Percentiles rank a stretch among this genome's conserved stretches.
phyloP scores from a whole-genome alignment of 2,888 invertebrate genomes.

The Omphaloscelis lunosa region DNA sequence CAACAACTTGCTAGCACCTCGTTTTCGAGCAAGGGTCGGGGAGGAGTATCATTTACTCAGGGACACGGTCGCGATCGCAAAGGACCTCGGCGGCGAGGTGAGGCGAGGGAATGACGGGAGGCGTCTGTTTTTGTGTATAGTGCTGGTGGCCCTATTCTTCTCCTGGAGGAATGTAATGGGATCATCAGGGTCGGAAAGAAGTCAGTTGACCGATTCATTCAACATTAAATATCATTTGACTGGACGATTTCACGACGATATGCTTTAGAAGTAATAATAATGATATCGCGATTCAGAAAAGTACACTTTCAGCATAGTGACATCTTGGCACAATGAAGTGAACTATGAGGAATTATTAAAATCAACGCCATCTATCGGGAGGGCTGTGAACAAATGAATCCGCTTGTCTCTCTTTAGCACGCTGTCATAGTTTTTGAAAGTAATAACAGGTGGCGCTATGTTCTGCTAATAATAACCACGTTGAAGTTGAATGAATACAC shows the following conservation, averaged over 20 bases:
- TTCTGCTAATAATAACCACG: background rate
- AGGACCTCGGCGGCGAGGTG: too few species aligned
- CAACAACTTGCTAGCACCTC: too few species aligned
- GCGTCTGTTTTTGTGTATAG: too few species aligned
- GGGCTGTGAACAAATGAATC: background rate
- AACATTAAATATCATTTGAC: background rate
- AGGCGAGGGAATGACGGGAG: too few species aligned
- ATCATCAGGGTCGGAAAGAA: too few species aligned
- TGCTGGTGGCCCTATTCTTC: too few species aligned
- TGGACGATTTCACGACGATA: slow-evolving; percentile 1
- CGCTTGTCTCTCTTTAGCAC: background rate
- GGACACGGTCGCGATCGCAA: too few species aligned
- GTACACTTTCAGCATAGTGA: slow-evolving; percentile 17
- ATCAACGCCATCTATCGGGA: slow-evolving; percentile 42
- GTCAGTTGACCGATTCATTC: background rate
- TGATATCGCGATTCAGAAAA: slow-evolving; percentile 29
- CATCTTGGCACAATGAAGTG: slow-evolving; percentile 29
- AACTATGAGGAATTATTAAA: slow-evolving; percentile 14
- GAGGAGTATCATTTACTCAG: too few species aligned
- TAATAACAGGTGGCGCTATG: slow-evolving; percentile 26
- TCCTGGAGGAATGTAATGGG: too few species aligned
- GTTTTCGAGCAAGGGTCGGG: too few species aligned
- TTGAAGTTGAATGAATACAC: background rate
- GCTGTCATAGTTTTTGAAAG: background rate
- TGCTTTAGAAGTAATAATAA: background rate